These are phyloP conservation scores for Anthrax anthrax DNA, from an alignment of 2,888 invertebrate genomes.

Conservation along the genomic window DNA sequence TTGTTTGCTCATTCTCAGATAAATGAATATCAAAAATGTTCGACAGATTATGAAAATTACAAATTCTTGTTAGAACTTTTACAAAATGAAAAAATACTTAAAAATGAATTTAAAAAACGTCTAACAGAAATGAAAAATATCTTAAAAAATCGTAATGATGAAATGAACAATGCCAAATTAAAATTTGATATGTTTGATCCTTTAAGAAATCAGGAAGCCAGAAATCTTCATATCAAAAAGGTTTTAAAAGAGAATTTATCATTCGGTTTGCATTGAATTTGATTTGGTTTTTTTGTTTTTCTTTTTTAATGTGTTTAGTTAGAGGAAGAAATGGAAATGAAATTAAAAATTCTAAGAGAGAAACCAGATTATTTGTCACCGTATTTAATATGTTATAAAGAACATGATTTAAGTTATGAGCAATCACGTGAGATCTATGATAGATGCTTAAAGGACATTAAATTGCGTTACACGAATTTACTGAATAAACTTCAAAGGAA, in stretches of 20 bases:
- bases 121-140: constrained; percentile 32
- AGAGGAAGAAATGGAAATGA: background rate
- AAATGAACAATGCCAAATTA: constrained; percentile 37
- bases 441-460: constrained; percentile 51
- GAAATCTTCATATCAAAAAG: constrained; percentile 35
- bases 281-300: too few species aligned
- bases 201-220: constrained; percentile 39
- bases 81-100: constrained; percentile 42
- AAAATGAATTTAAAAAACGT: constrained; percentile 39
- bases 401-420: constrained; percentile 16
- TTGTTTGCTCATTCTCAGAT: background rate
- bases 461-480: constrained; percentile 43
- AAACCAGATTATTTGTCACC: constrained; percentile 44
- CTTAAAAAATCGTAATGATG: constrained; percentile 34
- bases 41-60: constrained; percentile 49
- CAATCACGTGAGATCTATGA: constrained; percentile 25
- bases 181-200: constrained; percentile 41
- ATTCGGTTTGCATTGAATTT: too few species aligned
- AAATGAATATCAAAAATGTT: constrained; percentile 17
- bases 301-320: background rate
- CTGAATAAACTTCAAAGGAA: constrained; percentile 49
- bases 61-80: constrained; percentile 47
- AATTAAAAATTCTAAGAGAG: constrained; percentile 11
- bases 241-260: constrained; percentile 27
- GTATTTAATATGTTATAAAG: constrained; percentile 38